phyloP scores from a whole-genome alignment of 2,797 vertebrate genomes.

The Denticeps clupeoides region DNA sequence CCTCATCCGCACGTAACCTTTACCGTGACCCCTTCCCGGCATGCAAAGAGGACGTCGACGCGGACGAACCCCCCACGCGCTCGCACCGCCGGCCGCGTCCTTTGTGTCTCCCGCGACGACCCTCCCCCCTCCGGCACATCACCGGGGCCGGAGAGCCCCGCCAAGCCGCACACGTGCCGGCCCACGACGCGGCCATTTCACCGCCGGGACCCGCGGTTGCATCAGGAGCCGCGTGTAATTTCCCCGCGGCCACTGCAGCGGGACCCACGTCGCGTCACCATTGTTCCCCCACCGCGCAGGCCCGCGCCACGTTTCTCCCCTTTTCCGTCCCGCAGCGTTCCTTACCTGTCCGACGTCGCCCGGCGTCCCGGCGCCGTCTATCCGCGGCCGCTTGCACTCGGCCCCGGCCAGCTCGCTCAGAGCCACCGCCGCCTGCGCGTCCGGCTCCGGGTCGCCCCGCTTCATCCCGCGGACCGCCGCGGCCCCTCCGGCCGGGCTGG shows the following conservation, averaged over 20 bases:
- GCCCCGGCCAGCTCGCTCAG: conserved; percentile 47
- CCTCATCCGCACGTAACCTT: conserved; percentile 41
- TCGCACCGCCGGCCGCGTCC: too few species aligned
- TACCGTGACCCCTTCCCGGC: conserved; percentile 14
- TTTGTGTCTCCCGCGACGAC: too few species aligned
- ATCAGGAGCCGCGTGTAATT: too few species aligned
- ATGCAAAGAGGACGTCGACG: too few species aligned
- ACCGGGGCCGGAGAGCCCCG: too few species aligned
- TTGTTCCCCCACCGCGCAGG: background rate
- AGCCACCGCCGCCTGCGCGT: conserved; percentile 48
- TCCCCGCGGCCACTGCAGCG: too few species aligned
- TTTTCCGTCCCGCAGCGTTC: background rate
- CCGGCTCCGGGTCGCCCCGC: conserved; percentile 61
- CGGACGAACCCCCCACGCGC: too few species aligned
- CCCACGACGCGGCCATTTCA: too few species aligned
- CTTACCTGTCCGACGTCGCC: conserved; percentile 60
- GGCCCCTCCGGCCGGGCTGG: conserved; percentile 41
- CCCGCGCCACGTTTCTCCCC: background rate
- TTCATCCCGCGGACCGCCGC: conserved; percentile 55
- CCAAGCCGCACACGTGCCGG: too few species aligned
- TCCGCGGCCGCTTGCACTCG: conserved; percentile 60
- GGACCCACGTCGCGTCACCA: too few species aligned
- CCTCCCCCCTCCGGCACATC: too few species aligned
- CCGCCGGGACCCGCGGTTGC: too few species aligned
- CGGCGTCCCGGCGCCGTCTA: conserved; percentile 50